Evolutionary conservation across 2,888 invertebrate species (phyloP), one percentile per base, ranked within the genome.

Genomic region (Pheosia gnoma): DNA sequence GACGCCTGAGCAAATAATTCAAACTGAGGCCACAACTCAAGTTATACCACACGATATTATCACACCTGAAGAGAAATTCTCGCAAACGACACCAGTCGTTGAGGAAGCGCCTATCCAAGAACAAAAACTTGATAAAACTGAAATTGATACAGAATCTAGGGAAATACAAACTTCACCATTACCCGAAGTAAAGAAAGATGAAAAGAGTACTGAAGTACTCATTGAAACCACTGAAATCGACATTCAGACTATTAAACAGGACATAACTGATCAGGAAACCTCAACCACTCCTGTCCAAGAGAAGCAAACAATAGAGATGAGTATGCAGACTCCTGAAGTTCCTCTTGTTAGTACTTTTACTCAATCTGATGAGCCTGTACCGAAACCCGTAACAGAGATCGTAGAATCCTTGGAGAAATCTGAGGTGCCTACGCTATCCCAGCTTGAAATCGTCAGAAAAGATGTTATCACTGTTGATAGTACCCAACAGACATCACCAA

Each of bases 111-210:
- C 75, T 9, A 78, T 83, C 58, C 64, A 74, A 13, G 77, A 80
- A 71, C 65, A 82, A 2, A 78, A 81, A 71, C 74, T 77, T 11
- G 75, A 81, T 59, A 82, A 88, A 49, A 81, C 86, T 9, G 93
- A 94, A 66, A 78, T 85, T 56, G 87, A 91, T 75, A 94, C 91
- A 41, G 90, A 92, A 69, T 84, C 91, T 47, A 90, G 91, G 69
- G 94, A 94, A 75, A 88, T 94, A 58, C 95, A 95, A 83, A 95
- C 95, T 9, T 94, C 95, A n/a, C 94, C 94, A 10, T 67, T 87
- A 58, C 87, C 84, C 36, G 69, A 79, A 67, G 62, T 88, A 52
- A 72, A 82, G 56, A 84, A 82, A 70, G 84, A 87, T 68, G 91
- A 93, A 68, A 91, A 92, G 71, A 83, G 87, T 65, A 89, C 90